Evolutionary conservation across 2,888 invertebrate genomes (phyloP), one percentile per base, ranked within the genome.

Genomic region (Archips xylosteana): DNA sequence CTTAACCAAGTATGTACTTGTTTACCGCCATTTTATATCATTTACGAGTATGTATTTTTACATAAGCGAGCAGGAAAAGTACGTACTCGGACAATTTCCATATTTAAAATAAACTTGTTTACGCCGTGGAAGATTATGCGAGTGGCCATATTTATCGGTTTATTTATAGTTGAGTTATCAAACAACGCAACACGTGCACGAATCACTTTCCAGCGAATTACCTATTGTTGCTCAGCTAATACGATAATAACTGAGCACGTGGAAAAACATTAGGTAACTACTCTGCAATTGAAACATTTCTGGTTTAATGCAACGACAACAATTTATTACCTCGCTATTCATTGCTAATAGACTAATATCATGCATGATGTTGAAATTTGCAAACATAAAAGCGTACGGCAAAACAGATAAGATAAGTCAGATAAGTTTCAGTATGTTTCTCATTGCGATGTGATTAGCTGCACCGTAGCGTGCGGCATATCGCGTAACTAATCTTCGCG

Each of bases 181-280:
- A 59, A 34, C 59, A 9, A 60, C 60, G 57, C 57, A 57, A 32
- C 10, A 12, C 32, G 57, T 12, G 45, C 45, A 9, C 13, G 6
- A 45, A 45, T 23, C 23, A 12, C 13, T 34, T 4, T 39, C 6
- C 39, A 5, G 39, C 39, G 4, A 13, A 49, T 59, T 59, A n/a
- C 45, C 61, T 54, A 67, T 71, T 71, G 71, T 71, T 51, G 59
- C 34, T 6, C 32, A 6, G 60, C 34, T 74, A 74, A 74, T 42
- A 49, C 60, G 73, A 74, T 65, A 69, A 74, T 69, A 61, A 69
- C 60, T 45, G 13, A 42, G 45, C 42, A 9, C 47, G 47, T 51
- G 65, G 59, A 68, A 73, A 72, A 51, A 57, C 59, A 15, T 49
- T n/a, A n/a, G n/a, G n/a, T 49, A 47, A 49, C 62, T 42, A 63